Conservation (phyloP, 2,113 vertebrate species). For the Ciconia boyciana region DNA sequence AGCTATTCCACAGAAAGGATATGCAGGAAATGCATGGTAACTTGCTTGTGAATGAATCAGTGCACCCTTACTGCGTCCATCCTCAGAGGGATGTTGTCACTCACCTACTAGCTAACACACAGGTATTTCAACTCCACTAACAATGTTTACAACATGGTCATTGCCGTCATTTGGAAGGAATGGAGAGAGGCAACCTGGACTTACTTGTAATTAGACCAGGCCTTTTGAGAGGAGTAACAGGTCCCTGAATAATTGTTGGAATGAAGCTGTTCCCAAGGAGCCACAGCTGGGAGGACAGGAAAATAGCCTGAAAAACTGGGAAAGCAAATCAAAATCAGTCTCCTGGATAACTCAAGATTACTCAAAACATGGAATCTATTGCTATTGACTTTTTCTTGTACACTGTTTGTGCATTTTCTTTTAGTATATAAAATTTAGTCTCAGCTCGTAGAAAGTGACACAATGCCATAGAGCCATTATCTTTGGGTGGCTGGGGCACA, state of each 20-base stretch:
- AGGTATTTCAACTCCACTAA: neutral
- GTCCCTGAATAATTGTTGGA: neutral
- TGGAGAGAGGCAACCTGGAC: neutral
- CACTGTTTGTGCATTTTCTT: neutral
- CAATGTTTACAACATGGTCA: neutral
- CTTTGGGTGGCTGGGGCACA: neutral
- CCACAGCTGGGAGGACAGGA: neutral
- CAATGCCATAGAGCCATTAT: neutral
- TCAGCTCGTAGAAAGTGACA: neutral
- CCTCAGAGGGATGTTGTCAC: accelerated
- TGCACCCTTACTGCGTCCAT: neutral
- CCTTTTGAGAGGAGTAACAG: neutral
- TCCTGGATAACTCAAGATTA: neutral
- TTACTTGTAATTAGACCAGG: neutral
- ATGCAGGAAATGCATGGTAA: neutral
- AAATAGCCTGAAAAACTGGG: neutral
- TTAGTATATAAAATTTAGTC: neutral
- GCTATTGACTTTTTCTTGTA: neutral
- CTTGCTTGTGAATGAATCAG: neutral
- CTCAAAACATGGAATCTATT: neutral
- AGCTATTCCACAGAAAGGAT: neutral
- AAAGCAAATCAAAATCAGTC: neutral
- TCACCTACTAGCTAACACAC: neutral
- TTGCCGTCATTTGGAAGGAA: neutral
- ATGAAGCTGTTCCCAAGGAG: neutral